Base-by-base conservation (phyloP, 2,888 invertebrate species). In the Drosophila anomalipes region DNA sequence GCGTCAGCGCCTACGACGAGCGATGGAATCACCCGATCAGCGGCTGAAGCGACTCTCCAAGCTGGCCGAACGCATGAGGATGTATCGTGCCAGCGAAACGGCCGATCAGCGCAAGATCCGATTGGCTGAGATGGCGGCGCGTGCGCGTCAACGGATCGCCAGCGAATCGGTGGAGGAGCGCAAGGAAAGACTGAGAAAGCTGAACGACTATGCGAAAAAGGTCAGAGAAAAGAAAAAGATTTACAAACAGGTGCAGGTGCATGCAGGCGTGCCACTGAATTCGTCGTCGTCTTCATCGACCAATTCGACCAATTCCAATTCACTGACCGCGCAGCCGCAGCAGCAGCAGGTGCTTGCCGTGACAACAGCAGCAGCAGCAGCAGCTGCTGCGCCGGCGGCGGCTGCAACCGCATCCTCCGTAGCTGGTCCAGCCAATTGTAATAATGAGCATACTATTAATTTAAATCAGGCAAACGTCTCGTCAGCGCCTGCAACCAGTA, bases 151-250 rank as follows among this genome's bases (percentile, higher is more conserved):
- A 51, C 89, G 93, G 44, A 93, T 93, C 39, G 93, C 93, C 53
- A 92, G 90, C 69, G 93, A 93, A 73, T 80, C 91, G 14, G 81
- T 86, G 49, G 93, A 93, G 32, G 93, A 93, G 80, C 92, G 93
- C 72, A 92, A 93, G 91, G 93, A 93, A 74, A 91, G 93, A 89
- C 92, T 93, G 90, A 92, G 93, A 87, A 93, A 93, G 88, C 87
- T 93, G 80, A 93, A 93, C 86, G 93, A 93, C 73, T 93, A 93
- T 79, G 93, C 93, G 79, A 93, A 93, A 92, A 93, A 93, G 93
- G 93, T 93, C 91, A 92, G 93, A 92, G 92, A 93, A 91, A 93
- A 92, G 92, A 93, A 93, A 92, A 92, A 93, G 91, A 85, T 87
- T 89, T 78, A 92, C 83, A 93, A 93, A 83, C 91, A 91, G 78